Evolutionary conservation across 2,888 invertebrate genomes (phyloP).

Genomic region (Aradus depressus): DNA sequence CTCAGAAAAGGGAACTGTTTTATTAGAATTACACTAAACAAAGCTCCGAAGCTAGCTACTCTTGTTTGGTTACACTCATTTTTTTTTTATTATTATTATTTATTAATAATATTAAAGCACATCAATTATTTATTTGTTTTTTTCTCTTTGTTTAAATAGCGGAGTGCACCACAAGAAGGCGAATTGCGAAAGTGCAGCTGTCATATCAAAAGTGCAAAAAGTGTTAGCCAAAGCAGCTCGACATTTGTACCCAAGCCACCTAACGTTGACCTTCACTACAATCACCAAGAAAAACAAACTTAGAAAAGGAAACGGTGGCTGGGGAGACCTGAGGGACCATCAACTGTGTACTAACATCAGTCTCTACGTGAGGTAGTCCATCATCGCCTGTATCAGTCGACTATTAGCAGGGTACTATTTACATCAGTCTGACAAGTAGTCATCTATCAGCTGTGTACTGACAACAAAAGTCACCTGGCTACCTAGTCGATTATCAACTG

Average conservation of each 20-base stretch:
- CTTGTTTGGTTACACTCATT: not conserved
- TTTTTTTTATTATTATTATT: not conserved
- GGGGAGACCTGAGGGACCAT: constrained; percentile 79
- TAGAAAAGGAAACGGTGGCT: constrained; percentile 89
- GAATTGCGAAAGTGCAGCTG: constrained; percentile 76
- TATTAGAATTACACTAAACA: not conserved
- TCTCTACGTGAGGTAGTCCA: constrained; percentile 4
- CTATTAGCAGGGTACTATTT: no score
- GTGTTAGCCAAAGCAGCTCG: constrained; percentile 57
- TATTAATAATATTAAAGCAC: not conserved
- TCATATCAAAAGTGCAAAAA: constrained; percentile 72
- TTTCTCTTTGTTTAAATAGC: constrained; percentile 43
- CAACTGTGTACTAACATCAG: constrained; percentile 44
- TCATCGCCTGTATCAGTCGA: no score
- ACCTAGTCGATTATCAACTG: no score
- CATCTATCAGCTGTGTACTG: no score
- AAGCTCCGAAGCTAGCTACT: no score
- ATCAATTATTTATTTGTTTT: not conserved
- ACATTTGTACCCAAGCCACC: constrained; percentile 58
- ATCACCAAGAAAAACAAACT: constrained; percentile 62
- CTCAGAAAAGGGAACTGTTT: no score
- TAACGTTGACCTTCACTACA: constrained; percentile 53
- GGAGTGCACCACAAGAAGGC: constrained; percentile 92
- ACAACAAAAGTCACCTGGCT: no score
- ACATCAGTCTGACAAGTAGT: no score